phyloP scores from a whole-genome alignment of 2,797 vertebrate species.

The Melanotaenia maccullochi region DNA sequence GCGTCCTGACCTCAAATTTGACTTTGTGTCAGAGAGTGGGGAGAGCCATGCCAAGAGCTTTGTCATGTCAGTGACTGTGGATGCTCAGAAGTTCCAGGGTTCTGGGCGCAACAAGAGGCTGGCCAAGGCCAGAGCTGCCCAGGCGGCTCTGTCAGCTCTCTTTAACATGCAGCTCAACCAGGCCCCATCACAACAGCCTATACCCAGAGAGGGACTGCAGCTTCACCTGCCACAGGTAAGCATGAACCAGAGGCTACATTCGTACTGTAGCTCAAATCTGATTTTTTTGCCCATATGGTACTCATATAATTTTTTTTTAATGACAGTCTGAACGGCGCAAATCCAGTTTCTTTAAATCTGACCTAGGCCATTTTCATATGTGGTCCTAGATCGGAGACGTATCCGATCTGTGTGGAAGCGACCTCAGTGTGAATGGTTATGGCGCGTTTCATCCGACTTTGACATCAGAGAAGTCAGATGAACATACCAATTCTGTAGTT shows the following conservation, averaged over 20 bases:
- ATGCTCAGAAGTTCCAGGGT: slow-evolving; percentile 89
- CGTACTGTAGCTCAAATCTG: too few relatives aligned
- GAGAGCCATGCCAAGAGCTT: slow-evolving; percentile 96
- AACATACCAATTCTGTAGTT: too few relatives aligned
- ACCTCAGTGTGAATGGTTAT: too few relatives aligned
- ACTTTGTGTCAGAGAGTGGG: slow-evolving; percentile 93
- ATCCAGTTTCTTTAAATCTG: too few relatives aligned
- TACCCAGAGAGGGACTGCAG: slow-evolving; percentile 92
- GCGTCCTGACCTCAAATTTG: slow-evolving; percentile 91
- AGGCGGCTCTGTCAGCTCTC: slow-evolving; percentile 88
- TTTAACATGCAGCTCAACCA: slow-evolving; percentile 94
- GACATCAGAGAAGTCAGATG: too few relatives aligned
- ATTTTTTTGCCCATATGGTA: too few relatives aligned
- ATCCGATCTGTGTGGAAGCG: too few relatives aligned
- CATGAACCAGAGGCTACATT: background rate
- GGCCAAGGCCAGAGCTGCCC: slow-evolving; percentile 93
- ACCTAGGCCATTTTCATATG: too few relatives aligned
- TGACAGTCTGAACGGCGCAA: too few relatives aligned
- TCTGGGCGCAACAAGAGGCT: slow-evolving; percentile 95
- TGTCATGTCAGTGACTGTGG: slow-evolving; percentile 91
- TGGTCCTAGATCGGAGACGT: too few relatives aligned
- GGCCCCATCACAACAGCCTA: slow-evolving; percentile 89
- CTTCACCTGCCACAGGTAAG: slow-evolving; percentile 94
- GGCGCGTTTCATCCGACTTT: too few relatives aligned
- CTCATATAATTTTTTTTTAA: too few relatives aligned